Base-by-base conservation (phyloP, 2,888 invertebrate genomes). In the Leucozona laternaria region DNA sequence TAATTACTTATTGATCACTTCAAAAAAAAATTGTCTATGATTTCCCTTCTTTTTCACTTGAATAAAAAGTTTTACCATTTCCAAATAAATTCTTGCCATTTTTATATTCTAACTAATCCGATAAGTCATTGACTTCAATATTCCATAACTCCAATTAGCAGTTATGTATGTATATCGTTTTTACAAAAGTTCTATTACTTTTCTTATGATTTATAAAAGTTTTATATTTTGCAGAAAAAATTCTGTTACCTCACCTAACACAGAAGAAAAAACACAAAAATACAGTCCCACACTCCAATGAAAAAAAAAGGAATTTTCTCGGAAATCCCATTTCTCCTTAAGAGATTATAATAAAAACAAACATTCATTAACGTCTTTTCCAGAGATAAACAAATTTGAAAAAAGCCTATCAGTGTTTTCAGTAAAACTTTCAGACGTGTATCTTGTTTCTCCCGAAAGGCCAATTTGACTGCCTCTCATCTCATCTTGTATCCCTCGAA, bases 361-460 rank as follows among this genome's bases (percentile, higher is more conserved):
- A 43, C 55, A 57, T 64, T 60, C 60, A 34, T 66, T 66, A 58
- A 15, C 40, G 37, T 73, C 37, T 55, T 34, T 28, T 17, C 4
- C 20, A 20, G 34, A 50, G 66, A 66, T 50, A 50, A 28, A 22
- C 50, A 50, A 50, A 66, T 66, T 66, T 50, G 15, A 1, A 2
- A 37, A 34, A 53, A 37, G 34, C 55, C 62, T 58, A 76, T 70
- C 75, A 28, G 37, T 64, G 58, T 57, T 50, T 43, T 58, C 11
- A 40, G 40, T 20, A 40, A 75, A 75, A 68, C 66, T 68, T 66
- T 75, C 48, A 66, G 60, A 62, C 43, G 75, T 68, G 60, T 75
- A 60, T 60, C 68, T 50, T 66, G 8, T 66, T 66, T 34, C 34
- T 50, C 50, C 48, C 50, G n/a, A 50, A 66, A 66, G 48, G 66